Evolutionary conservation across 2,888 invertebrate species (phyloP), one percentile per base, ranked within the genome.

Genomic region (Mythimna vitellina): DNA sequence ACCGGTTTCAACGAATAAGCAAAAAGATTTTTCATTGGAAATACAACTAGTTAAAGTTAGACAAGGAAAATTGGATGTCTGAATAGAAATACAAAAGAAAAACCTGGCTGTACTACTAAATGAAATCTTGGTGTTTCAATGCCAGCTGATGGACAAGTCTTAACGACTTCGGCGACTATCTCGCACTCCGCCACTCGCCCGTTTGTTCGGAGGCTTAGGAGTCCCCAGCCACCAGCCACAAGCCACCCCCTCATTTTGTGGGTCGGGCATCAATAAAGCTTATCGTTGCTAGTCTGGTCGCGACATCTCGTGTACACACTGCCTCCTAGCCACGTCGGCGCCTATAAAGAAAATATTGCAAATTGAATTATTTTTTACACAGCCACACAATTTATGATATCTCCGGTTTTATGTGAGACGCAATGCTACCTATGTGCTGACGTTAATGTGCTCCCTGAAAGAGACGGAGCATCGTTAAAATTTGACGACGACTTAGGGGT

Each of bases 191-290:
- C 71, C 73, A 75, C 64, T 76, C 74, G 46, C 54, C 69, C 74
- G 70, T 76, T 79, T 72, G 63, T 83, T 76, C 58, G 35, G 42
- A 74, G 71, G 65, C 78, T 71, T 60, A 71, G 72, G 57, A 76
- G 60, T 81, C 79, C 74, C 77, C 76, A 78, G 71, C 75, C 76
- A 60, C 46, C 61, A 62, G 61, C 61, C 61, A 46, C 60, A 5
- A 35, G 58, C 58, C 53, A 53, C 79, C 77, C 78, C 53, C 80
- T 80, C 78, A 83, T 82, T 87, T 86, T 78, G 80, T 84, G 81
- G 87, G 86, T 76, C 83, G 83, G 79, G 80, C 85, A 85, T 88
- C 87, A 87, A 88, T 89, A 87, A 88, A 85, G 83, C 85, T 89
- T 88, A 87, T 87, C 86, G 66, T 74, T 53, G 61, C 63, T 80